phyloP scores from a whole-genome alignment of 2,888 invertebrate genomes.

The Ceratothoa steindachneri region DNA sequence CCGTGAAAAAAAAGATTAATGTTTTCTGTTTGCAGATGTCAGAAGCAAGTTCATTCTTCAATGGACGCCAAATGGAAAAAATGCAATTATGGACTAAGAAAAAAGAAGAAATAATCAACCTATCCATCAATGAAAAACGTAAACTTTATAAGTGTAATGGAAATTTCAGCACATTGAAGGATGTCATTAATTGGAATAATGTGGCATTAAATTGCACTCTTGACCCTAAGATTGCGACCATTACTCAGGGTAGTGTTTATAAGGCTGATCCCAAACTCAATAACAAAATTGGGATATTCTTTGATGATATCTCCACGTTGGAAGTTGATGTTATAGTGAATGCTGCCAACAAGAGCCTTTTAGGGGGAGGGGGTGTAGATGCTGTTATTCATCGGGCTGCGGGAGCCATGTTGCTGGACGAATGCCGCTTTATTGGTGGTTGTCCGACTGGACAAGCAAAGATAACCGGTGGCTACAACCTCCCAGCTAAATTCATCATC shows the following conservation, averaged over 20 bases:
- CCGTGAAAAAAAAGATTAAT: too few relatives aligned
- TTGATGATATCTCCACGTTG: slow-evolving; percentile 76
- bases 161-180: background rate
- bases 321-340: slow-evolving; percentile 86
- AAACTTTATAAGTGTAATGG: background rate
- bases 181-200: background rate
- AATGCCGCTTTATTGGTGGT: slow-evolving; percentile 67
- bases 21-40: too few relatives aligned
- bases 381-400: slow-evolving; percentile 83
- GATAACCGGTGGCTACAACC: slow-evolving; percentile 72
- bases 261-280: slow-evolving; percentile 49
- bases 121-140: background rate
- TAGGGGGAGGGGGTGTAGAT: slow-evolving; percentile 84
- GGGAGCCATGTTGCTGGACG: slow-evolving; percentile 64
- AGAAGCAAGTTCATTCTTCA: too few relatives aligned
- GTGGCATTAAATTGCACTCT: background rate
- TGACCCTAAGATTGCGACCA: background rate
- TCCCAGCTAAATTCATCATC: slow-evolving; percentile 83
- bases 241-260: background rate
- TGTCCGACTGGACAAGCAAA: slow-evolving; percentile 79
- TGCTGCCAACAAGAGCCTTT: slow-evolving; percentile 72
- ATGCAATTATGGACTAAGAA: background rate
- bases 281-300: slow-evolving; percentile 57
- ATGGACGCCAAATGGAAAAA: too few relatives aligned
- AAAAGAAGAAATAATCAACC: background rate